These are phyloP conservation scores for Myrmophylax atrothorax DNA, from an alignment of 2,113 vertebrate genomes.

Conservation along the genomic window DNA sequence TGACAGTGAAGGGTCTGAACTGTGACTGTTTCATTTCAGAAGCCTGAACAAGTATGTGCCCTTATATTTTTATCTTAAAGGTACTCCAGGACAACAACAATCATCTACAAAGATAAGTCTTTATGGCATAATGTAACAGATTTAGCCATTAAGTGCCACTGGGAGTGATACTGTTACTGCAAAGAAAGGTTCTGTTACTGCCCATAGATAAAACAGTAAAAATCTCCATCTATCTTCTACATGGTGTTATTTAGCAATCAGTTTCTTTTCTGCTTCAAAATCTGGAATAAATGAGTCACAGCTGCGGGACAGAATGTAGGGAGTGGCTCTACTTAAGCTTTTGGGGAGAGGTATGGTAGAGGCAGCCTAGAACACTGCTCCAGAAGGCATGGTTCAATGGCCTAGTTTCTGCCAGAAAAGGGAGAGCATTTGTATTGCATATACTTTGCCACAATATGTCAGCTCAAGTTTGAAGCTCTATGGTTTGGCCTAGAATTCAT, in stretches of 20 bases:
- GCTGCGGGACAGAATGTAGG: background rate
- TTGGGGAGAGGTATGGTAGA: background rate
- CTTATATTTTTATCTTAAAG: background rate
- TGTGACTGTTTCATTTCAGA: background rate
- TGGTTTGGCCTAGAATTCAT: accelerated
- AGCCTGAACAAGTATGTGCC: background rate
- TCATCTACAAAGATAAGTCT: background rate
- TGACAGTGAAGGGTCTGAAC: background rate
- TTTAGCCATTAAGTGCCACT: conserved; percentile 2
- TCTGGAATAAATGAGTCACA: conserved; percentile 4
- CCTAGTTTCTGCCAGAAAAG: conserved; percentile 1
- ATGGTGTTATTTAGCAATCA: conserved; percentile 31
- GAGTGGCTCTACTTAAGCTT: background rate
- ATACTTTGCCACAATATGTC: background rate
- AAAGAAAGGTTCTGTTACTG: background rate
- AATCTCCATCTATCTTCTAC: conserved; percentile 9
- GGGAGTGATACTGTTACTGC: background rate
- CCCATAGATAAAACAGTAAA: background rate
- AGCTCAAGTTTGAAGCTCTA: background rate
- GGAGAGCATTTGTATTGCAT: background rate
- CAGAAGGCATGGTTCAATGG: background rate
- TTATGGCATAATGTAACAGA: background rate
- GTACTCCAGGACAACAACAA: background rate
- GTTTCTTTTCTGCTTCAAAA: conserved; percentile 26
- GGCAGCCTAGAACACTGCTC: background rate